Base-by-base conservation (phyloP, 2,888 invertebrate genomes). In the Oegoconia quadripuncta region DNA sequence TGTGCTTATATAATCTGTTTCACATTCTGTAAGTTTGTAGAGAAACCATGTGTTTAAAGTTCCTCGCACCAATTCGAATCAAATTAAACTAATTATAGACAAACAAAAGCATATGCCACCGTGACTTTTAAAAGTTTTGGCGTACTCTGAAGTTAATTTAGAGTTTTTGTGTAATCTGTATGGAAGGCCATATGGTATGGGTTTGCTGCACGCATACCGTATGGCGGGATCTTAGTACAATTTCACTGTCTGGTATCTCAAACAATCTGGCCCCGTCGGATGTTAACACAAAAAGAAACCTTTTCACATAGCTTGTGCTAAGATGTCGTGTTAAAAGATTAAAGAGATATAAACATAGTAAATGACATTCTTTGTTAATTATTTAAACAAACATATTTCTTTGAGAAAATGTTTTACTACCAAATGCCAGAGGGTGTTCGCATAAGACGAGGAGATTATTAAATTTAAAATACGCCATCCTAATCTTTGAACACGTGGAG, bases 401-500 rank as follows among this genome's bases (percentile, higher is more conserved):
- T 52, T 29, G 7, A 2, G 22, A 34, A 14, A 29, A 33, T 33
- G 29, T 28, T 42, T 25, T 9, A 29, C 37, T 32, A 22, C 22
- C 23, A 16, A 17, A 42, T 13, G 34, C 30, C 26, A 27, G 52
- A 50, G 56, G 50, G 52, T 46, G 44, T 15, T 15, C 52, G 73
- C 77, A 77, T 79, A 64, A 65, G 64, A 57, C 48, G 46, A 46
- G 52, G 52, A 75, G 83, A 81, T 83, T 80, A 82, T 72, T 51
- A 61, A 53, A 56, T 61, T 61, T 56, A 65, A 57, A 59, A 60
- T 60, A 66, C 67, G 56, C 66, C 66, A 55, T 64, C 64, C 54
- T 72, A 74, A 79, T 75, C 75, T 72, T 55, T 46, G 75, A 77
- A 81, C 86, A 86, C 86, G 83, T 87, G 86, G 81, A 75, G 68